phyloP scores from a whole-genome alignment of 30 jellyfish, hydroid and myxozoan species.

The Cassiopea andromeda region DNA sequence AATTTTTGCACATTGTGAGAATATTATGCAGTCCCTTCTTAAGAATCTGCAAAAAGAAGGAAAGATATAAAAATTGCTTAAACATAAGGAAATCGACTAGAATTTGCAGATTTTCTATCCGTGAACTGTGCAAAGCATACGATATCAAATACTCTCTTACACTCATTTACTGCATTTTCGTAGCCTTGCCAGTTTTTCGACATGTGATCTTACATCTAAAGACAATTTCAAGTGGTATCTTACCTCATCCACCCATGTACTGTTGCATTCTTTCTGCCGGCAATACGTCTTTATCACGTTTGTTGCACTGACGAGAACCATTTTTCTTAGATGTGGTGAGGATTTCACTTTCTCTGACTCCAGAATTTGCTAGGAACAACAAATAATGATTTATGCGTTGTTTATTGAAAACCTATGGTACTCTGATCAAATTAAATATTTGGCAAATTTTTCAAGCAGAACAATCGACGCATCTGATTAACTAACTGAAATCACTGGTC shows the following conservation, averaged over 20 bases:
- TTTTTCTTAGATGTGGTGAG: slow-evolving; percentile 40
- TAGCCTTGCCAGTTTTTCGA: background rate
- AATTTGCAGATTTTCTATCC: no score
- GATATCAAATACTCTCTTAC: background rate
- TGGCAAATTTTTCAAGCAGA: no score
- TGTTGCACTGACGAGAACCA: slow-evolving; percentile 59
- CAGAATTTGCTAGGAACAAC: slow-evolving; percentile 19
- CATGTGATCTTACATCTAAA: background rate
- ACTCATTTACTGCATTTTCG: background rate
- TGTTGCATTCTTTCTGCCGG: slow-evolving; percentile 24
- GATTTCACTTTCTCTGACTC: slow-evolving; percentile 20
- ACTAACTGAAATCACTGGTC: no score
- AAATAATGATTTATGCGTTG: background rate
- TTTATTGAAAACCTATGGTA: no score
- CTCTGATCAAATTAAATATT: no score
- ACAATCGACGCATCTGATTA: no score
- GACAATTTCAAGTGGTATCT: background rate
- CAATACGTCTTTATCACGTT: slow-evolving; percentile 43
- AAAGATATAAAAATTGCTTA: background rate
- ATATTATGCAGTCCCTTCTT: slow-evolving; percentile 4
- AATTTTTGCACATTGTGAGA: slow-evolving; percentile 20
- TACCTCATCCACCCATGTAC: slow-evolving; percentile 56
- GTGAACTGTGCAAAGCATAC: no score
- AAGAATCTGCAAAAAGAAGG: slow-evolving; percentile 36
- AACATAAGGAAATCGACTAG: no score